Evolutionary conservation across 2,113 vertebrate genomes (phyloP), one percentile per base, ranked within the genome.

Genomic region (Macrotis lagotis): DNA sequence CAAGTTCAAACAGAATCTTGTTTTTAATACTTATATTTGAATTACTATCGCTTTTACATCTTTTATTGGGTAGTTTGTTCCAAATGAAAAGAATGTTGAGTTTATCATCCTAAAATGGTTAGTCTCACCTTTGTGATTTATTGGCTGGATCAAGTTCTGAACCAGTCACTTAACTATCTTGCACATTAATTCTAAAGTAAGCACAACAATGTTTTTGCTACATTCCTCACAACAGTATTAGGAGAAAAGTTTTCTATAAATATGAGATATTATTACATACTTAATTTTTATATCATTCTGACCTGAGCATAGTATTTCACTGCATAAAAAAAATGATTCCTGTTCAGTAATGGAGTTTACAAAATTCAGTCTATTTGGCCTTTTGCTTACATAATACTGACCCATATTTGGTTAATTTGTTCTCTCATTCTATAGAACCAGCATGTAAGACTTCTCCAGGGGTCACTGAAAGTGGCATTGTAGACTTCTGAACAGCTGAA

Each of bases 321-420:
- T 53, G 10, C n/a, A 93, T 28, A 28, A 55, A 55, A 55, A 9
- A 55, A 0, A 37, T 8, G 2, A 0, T 2, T 24, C 1, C 26
- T 92, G 1, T 59, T 94, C 74, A 88, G 89, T 9, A 25, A 31
- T 48, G 95, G 28, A 49, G 92, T 89, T 93, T n/a, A 66, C 28
- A 66, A 14, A 22, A 66, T 37, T 66, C 28, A 66, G 55, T 66
- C 31, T 37, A 37, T 37, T 66, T 66, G 10, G 31, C 14, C 28
- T 37, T 66, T 66, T 66, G 28, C 31, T 66, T 66, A 31, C 55
- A 37, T 66, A 31, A 66, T 66, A 28, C 55, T 66, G 31, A 66
- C 28, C 28, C 28, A 14, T 12, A 2, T 66, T 66, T 66, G 22
- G 28, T 11, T 37, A 37, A 66, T 66, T 37, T 37, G 11, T 37